Percentiles rank a stretch among this genome's conserved stretches.
These are phyloP conservation scores for Thysanoteuthis rhombus DNA, from an alignment of 2,888 invertebrate species.

Conservation along the genomic window DNA sequence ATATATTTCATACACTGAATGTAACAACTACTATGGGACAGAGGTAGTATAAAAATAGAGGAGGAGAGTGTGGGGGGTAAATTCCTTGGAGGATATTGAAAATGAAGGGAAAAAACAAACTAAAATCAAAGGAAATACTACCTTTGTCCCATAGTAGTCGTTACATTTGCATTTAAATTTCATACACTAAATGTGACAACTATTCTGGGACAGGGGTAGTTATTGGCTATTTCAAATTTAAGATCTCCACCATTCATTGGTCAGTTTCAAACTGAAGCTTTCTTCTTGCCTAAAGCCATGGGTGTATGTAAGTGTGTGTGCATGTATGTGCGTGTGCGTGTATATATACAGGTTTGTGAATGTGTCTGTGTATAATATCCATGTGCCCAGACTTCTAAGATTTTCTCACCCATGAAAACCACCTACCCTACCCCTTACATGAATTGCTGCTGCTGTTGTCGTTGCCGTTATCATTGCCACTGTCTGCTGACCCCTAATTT, in stretches of 20 bases:
- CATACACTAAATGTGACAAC: too few relatives aligned
- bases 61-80: not conserved
- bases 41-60: too few relatives aligned
- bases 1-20: too few relatives aligned
- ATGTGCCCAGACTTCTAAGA: not conserved
- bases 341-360: too few relatives aligned
- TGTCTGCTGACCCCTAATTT: not conserved
- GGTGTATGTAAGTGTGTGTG: conserved; percentile 30
- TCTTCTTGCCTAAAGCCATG: not conserved
- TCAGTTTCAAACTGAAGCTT: not conserved
- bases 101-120: not conserved
- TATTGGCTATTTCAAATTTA: not conserved
- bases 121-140: too few relatives aligned
- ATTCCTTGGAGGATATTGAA: not conserved
- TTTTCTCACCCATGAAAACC: conserved; percentile 1
- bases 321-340: conserved; percentile 28
- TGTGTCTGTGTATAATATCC: conserved; percentile 18
- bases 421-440: not conserved
- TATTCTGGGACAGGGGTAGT: not conserved
- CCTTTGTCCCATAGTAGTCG: too few relatives aligned
- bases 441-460: conserved; percentile 18
- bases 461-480: conserved; percentile 12
- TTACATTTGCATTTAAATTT: too few relatives aligned
- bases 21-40: too few relatives aligned
- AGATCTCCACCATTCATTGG: conserved; percentile 12